Evolutionary conservation across 2,113 vertebrate genomes (phyloP).

Genomic region (Clarias gariepinus): DNA sequence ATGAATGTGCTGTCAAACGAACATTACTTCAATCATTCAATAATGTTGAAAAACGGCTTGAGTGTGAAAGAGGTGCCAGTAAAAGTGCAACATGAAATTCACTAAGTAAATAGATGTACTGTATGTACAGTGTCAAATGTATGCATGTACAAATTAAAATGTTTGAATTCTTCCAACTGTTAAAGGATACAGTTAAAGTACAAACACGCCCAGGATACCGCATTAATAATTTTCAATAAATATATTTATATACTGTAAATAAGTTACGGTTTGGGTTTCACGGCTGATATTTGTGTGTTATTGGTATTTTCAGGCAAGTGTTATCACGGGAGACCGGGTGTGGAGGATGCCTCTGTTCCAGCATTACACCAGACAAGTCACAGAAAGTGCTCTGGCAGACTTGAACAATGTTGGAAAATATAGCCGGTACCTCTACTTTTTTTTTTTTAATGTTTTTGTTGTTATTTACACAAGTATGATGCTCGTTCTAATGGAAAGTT

Average conservation of each 20-base stretch:
- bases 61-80: no score
- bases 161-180: no score
- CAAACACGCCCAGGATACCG: no score
- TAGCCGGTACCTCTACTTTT: slow-evolving; percentile 75
- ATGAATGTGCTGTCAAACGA: no score
- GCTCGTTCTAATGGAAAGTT: background rate
- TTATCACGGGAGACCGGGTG: slow-evolving; percentile 91
- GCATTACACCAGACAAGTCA: slow-evolving; percentile 90
- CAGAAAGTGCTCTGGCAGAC: slow-evolving; percentile 91
- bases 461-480: background rate
- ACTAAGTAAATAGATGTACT: no score
- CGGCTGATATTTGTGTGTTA: background rate
- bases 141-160: no score
- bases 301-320: slow-evolving; percentile 79
- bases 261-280: background rate
- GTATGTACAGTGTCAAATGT: no score
- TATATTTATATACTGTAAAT: background rate
- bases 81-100: no score
- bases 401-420: slow-evolving; percentile 94
- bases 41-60: no score
- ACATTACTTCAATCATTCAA: no score
- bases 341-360: slow-evolving; percentile 98
- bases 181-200: no score
- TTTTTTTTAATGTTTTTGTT: background rate
- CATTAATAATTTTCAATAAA: no score